phyloP scores from a whole-genome alignment of 1,140 invertebrate genomes.

The Wasmannia auropunctata region DNA sequence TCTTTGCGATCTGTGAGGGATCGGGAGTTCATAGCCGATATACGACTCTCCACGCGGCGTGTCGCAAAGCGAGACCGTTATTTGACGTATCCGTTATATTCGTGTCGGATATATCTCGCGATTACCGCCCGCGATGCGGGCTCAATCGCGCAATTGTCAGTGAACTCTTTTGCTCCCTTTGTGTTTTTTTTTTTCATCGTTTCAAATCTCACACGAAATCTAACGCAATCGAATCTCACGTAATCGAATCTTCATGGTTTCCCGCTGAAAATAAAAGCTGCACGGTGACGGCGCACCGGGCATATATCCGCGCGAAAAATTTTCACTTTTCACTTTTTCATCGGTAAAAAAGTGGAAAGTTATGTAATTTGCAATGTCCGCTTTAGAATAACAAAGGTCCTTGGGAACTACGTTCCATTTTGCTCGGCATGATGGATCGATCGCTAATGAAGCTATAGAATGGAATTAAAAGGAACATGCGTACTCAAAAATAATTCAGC shows the following conservation, averaged over 20 bases:
- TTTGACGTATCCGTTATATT: conserved; percentile 25
- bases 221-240: background rate
- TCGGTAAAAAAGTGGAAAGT: conserved; percentile 1
- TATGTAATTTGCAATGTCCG: conserved; percentile 11
- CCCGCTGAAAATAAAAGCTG: conserved; percentile 34
- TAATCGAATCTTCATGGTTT: conserved; percentile 9
- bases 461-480: background rate
- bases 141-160: conserved; percentile 17
- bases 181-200: conserved; percentile 10
- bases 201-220: background rate
- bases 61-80: conserved; percentile 22
- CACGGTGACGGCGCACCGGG: too few relatives aligned
- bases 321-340: conserved; percentile 1
- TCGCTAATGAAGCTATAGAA: conserved; percentile 35
- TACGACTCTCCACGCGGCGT: conserved; percentile 49
- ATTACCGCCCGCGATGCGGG: conserved; percentile 29
- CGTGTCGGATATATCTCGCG: background rate
- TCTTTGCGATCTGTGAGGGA: conserved; percentile 46
- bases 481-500: conserved; percentile 9
- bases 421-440: conserved; percentile 2
- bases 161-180: background rate
- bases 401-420: background rate
- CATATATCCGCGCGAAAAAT: background rate
- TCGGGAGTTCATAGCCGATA: conserved; percentile 47
- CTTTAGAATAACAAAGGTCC: conserved; percentile 28